Percentiles rank a stretch among this genome's conserved stretches.
Evolutionary conservation across 2,888 invertebrate genomes (phyloP).

Genomic region (Synanthedon tipuliformis): DNA sequence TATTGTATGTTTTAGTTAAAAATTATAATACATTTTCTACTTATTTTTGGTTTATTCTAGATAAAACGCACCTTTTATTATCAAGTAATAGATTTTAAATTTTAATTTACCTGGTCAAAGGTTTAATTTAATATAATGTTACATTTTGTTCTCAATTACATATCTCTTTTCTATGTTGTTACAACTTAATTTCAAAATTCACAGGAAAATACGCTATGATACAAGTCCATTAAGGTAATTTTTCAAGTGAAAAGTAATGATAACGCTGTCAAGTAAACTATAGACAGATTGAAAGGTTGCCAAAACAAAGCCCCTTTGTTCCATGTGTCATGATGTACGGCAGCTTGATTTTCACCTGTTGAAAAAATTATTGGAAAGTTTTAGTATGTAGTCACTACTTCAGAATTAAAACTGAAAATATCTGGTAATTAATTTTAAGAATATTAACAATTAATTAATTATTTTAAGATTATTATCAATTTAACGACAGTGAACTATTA

Average conservation of each 20-base stretch:
- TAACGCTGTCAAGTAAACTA: slow-evolving; percentile 31
- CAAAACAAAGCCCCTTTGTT: slow-evolving; percentile 61
- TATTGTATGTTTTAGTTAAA: too few species aligned
- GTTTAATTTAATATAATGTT: neutral
- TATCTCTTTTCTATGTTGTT: neutral
- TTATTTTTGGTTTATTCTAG: too few species aligned
- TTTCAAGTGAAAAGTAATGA: slow-evolving; percentile 34
- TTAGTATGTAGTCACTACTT: too few species aligned
- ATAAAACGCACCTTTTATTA: too few species aligned
- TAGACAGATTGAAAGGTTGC: slow-evolving; percentile 34
- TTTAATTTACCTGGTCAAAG: neutral
- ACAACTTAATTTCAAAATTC: neutral
- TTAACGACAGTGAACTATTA: too few species aligned
- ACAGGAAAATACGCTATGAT: neutral
- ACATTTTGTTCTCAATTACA: neutral
- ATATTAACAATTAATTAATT: too few species aligned
- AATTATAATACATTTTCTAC: too few species aligned
- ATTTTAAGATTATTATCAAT: too few species aligned
- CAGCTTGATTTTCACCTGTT: slow-evolving; percentile 73
- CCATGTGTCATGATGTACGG: slow-evolving; percentile 74
- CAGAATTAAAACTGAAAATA: too few species aligned
- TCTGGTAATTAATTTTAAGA: too few species aligned
- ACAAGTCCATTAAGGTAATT: neutral
- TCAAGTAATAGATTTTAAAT: too few species aligned
- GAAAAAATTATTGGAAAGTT: slow-evolving; percentile 2